These are phyloP conservation scores for Parnassius orleans DNA, from an alignment of 2,888 invertebrate genomes.

Conservation along the genomic window DNA sequence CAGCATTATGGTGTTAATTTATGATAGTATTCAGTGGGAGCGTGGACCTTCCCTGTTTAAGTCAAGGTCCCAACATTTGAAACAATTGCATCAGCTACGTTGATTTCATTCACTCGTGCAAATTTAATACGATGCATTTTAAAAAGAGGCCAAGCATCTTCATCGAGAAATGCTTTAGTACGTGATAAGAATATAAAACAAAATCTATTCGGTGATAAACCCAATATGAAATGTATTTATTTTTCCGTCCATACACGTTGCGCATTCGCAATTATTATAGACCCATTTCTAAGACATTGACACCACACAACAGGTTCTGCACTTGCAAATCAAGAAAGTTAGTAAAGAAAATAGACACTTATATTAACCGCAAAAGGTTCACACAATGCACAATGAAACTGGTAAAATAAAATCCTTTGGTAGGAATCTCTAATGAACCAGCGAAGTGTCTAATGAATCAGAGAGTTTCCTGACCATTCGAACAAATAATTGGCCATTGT, in stretches of 20 bases:
- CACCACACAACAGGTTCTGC: constrained; percentile 20
- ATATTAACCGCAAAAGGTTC: neutral
- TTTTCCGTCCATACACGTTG: constrained; percentile 30
- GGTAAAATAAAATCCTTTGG: constrained; percentile 22
- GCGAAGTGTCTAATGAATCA: constrained; percentile 34
- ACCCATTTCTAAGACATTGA: constrained; percentile 32
- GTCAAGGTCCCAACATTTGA: no score
- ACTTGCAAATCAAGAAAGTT: neutral
- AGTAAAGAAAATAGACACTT: constrained; percentile 21
- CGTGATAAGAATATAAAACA: no score
- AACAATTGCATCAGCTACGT: no score
- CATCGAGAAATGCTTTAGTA: no score
- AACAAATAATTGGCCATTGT: constrained; percentile 15
- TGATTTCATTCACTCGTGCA: no score
- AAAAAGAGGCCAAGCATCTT: no score
- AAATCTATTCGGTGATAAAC: no score
- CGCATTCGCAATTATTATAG: constrained; percentile 40
- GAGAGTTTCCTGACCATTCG: constrained; percentile 35
- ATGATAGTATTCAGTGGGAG: no score
- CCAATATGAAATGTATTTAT: no score
- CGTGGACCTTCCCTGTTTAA: no score
- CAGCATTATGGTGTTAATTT: no score
- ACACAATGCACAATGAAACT: neutral
- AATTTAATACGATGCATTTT: no score
- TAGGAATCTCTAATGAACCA: constrained; percentile 35